Conservation (phyloP, 2,113 vertebrate species). For the Syrrhaptes paradoxus region DNA sequence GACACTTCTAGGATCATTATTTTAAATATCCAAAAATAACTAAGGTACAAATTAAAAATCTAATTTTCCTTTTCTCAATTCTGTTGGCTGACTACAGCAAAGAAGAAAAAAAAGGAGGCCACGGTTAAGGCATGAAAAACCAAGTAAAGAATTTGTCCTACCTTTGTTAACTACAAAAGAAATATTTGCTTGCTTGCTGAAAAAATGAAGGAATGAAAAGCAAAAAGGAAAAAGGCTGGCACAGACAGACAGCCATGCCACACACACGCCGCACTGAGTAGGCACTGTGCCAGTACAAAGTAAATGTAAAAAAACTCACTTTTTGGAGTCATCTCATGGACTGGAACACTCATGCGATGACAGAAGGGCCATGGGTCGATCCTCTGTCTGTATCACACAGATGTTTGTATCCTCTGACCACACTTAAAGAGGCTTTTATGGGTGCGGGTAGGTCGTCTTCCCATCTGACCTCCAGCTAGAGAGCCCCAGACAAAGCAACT, state of each 20-base stretch:
- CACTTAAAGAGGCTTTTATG: fast-evolving
- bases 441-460: fast-evolving
- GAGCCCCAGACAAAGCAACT: fast-evolving
- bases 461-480: background rate
- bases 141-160: background rate
- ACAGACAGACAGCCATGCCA: background rate
- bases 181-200: background rate
- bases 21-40: background rate
- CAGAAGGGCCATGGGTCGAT: fast-evolving
- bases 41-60: background rate
- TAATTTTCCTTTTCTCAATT: background rate
- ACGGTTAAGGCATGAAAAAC: background rate
- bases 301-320: background rate
- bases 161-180: background rate
- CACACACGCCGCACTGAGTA: no score
- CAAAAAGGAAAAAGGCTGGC: background rate
- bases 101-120: background rate
- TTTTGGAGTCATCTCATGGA: background rate
- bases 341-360: fast-evolving
- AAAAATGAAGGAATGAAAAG: background rate
- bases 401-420: fast-evolving
- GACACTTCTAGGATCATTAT: background rate
- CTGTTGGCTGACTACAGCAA: background rate
- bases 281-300: background rate
- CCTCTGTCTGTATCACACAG: fast-evolving